These are phyloP conservation scores for Xylophagus ater DNA, from an alignment of 2,888 invertebrate species.

Conservation along the genomic window DNA sequence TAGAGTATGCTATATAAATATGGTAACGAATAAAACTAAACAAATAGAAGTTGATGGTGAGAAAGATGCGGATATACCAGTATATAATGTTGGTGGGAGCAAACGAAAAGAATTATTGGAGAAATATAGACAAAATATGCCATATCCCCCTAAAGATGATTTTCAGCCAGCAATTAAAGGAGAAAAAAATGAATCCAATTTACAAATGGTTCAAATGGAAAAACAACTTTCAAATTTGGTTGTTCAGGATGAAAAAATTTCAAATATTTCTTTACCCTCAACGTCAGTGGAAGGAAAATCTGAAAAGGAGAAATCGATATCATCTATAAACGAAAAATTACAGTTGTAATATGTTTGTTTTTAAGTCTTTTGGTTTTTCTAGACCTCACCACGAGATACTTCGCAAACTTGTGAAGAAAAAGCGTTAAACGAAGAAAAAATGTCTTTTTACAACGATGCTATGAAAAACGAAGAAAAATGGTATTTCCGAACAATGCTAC, in stretches of 20 bases:
- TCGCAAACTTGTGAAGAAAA: no score
- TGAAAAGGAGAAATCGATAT: neutral
- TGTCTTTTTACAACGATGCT: no score
- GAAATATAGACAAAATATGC: conserved; percentile 8
- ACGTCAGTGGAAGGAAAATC: neutral
- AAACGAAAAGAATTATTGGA: neutral
- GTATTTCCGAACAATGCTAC: no score
- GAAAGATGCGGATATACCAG: conserved; percentile 6
- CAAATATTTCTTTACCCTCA: no score
- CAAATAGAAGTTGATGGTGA: neutral
- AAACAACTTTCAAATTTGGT: neutral
- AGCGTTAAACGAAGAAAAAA: no score
- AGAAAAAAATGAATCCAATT: neutral
- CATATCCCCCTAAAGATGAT: conserved; percentile 6
- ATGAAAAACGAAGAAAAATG: no score
- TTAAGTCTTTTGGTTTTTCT: no score
- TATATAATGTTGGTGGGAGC: conserved; percentile 5
- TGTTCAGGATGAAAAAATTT: neutral
- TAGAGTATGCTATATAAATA: no score
- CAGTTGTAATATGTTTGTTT: no score
- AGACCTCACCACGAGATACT: no score
- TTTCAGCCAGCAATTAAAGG: neutral
- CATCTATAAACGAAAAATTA: neutral
- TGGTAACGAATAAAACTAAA: no score
- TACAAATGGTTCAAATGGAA: conserved; percentile 1